These are phyloP conservation scores for Neoitamus cyanurus DNA, from an alignment of 2,888 invertebrate species.

Conservation along the genomic window DNA sequence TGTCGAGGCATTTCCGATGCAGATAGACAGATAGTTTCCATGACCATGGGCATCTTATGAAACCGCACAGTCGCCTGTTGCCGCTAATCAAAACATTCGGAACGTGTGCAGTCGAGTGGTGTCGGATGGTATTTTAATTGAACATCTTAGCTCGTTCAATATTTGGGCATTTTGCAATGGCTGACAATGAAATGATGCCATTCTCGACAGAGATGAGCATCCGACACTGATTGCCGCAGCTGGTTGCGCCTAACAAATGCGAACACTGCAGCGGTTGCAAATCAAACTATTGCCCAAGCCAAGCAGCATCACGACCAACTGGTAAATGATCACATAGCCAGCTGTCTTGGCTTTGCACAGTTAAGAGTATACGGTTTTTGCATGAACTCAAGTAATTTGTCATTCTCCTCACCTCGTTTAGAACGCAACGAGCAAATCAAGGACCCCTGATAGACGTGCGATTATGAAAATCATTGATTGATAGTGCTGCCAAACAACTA, in stretches of 20 bases:
- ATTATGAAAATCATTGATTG: background rate
- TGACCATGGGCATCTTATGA: background rate
- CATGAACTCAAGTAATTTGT: background rate
- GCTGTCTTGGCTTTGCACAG: background rate
- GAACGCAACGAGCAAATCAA: background rate
- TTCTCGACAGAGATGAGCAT: background rate
- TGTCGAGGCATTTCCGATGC: background rate
- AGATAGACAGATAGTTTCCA: background rate
- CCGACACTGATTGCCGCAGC: background rate
- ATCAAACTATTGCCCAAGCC: background rate
- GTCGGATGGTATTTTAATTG: conserved; percentile 4
- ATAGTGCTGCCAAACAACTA: background rate
- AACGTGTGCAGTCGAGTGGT: background rate
- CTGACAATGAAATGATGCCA: background rate
- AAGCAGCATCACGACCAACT: background rate
- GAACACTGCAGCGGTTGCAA: background rate
- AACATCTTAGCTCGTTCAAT: conserved; percentile 3
- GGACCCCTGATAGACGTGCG: background rate
- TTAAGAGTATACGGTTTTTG: background rate
- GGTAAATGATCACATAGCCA: background rate
- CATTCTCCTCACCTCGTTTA: background rate
- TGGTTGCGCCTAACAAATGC: background rate
- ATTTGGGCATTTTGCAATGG: conserved; percentile 13
- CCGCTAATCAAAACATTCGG: background rate
- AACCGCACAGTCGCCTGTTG: background rate